Evolutionary conservation across 2,888 invertebrate genomes (phyloP).

Genomic region (Bellardia bayeri): DNA sequence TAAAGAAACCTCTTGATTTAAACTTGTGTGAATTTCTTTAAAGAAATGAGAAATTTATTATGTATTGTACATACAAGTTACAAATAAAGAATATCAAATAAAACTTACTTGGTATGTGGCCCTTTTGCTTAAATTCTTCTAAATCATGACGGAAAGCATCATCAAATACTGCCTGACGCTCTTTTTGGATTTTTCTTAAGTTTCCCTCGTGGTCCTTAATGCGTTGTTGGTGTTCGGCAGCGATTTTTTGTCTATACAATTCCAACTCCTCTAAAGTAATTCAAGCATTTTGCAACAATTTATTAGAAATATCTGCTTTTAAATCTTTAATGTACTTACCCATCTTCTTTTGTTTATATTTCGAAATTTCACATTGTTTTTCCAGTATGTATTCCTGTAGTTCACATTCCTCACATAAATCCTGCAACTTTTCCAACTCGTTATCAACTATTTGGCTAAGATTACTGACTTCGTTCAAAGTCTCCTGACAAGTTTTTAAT

Average conservation of each 20-base stretch:
- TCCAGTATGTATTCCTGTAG: conserved; percentile 87
- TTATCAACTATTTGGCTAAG: conserved; percentile 86
- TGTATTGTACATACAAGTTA: not conserved
- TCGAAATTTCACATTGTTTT: conserved; percentile 87
- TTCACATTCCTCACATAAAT: conserved; percentile 87
- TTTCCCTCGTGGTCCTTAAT: conserved; percentile 86
- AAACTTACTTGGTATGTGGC: conserved; percentile 86
- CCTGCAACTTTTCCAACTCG: conserved; percentile 86
- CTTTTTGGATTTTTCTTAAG: conserved; percentile 86
- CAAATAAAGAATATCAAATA: not conserved
- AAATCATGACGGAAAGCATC: conserved; percentile 89
- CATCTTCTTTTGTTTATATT: conserved; percentile 87
- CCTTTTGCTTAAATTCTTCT: conserved; percentile 87
- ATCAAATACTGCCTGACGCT: conserved; percentile 89
- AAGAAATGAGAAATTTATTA: not conserved
- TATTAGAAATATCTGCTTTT: no score
- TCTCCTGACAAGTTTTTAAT: conserved; percentile 82
- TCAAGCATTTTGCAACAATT: not conserved
- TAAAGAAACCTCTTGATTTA: conserved; percentile 84
- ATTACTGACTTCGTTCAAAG: conserved; percentile 84
- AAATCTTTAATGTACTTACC: conserved; percentile 81
- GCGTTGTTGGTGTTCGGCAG: conserved; percentile 86
- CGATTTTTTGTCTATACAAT: conserved; percentile 85
- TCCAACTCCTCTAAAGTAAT: conserved; percentile 82
- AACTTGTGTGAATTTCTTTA: conserved; percentile 77